These are phyloP conservation scores for Bagarius yarrelli DNA, from an alignment of 2,113 vertebrate species.

Conservation along the genomic window DNA sequence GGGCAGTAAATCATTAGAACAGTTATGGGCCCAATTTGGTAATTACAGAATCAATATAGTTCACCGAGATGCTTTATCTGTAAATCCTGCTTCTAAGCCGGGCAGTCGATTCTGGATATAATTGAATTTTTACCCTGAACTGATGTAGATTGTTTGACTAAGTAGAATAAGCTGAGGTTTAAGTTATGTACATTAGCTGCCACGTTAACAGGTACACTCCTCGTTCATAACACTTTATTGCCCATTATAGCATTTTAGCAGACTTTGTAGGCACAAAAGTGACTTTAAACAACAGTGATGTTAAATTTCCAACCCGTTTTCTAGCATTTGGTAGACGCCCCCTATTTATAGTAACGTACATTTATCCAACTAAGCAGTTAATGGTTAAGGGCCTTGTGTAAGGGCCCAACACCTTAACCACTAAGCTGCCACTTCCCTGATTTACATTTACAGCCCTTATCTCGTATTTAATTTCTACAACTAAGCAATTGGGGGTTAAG, in stretches of 20 bases:
- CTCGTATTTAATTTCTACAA: too few species aligned
- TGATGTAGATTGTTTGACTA: not conserved
- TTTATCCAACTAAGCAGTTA: too few species aligned
- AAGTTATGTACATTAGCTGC: not conserved
- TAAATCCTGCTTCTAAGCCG: slow-evolving; percentile 5
- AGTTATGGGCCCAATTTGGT: slow-evolving; percentile 43
- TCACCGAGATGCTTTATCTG: slow-evolving; percentile 22
- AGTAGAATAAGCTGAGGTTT: not conserved
- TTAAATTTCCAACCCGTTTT: not conserved
- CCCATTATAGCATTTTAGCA: not conserved
- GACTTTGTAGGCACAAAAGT: not conserved
- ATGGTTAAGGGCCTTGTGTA: too few species aligned
- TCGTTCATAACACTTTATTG: not conserved
- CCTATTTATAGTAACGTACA: too few species aligned
- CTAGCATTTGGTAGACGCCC: too few species aligned
- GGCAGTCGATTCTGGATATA: slow-evolving; percentile 14
- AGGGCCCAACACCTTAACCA: too few species aligned
- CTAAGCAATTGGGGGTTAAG: too few species aligned
- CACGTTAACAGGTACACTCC: not conserved
- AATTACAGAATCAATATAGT: slow-evolving; percentile 37
- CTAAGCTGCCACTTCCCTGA: too few species aligned
- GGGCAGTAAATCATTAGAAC: slow-evolving; percentile 44
- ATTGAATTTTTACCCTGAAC: slow-evolving; percentile 23
- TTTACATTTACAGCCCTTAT: too few species aligned
- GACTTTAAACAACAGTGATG: not conserved